Percentiles rank a stretch among this genome's conserved stretches.
phyloP scores from a whole-genome alignment of 2,113 vertebrate species.

The Erythrocebus patas region DNA sequence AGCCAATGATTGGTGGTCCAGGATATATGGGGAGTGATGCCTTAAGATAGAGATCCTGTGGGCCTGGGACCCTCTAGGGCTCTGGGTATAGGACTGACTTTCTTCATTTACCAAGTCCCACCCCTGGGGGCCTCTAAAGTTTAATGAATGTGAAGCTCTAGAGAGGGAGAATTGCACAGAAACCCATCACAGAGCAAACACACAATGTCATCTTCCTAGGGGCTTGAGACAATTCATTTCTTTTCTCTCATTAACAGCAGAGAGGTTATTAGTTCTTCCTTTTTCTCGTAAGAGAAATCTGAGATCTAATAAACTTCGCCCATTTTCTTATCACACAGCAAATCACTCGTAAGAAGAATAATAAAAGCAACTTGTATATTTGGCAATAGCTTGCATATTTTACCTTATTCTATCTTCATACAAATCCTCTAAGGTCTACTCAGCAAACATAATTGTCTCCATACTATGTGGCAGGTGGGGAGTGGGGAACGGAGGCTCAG shows the following conservation, averaged over 20 bases:
- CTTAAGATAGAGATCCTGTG: background rate
- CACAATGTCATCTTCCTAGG: background rate
- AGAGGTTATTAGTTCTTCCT: background rate
- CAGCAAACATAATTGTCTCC: background rate
- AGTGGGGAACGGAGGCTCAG: background rate
- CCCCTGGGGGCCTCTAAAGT: background rate
- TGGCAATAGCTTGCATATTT: background rate
- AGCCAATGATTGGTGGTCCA: background rate
- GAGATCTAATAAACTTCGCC: background rate
- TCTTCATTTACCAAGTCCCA: background rate
- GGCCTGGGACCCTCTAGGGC: background rate
- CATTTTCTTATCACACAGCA: background rate
- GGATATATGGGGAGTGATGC: background rate
- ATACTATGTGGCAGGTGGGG: too few species aligned
- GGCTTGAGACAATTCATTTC: background rate
- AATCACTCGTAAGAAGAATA: background rate
- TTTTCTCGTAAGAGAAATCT: background rate
- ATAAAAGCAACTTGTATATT: background rate
- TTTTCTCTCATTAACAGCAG: background rate
- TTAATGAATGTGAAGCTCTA: background rate
- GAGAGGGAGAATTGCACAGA: background rate
- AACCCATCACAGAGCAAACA: rapidly evolving
- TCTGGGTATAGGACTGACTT: background rate
- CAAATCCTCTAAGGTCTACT: background rate
- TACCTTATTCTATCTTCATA: background rate